Evolutionary conservation across 2,888 invertebrate species (phyloP), one percentile per base, ranked within the genome.

Genomic region (Diarsia rubi): DNA sequence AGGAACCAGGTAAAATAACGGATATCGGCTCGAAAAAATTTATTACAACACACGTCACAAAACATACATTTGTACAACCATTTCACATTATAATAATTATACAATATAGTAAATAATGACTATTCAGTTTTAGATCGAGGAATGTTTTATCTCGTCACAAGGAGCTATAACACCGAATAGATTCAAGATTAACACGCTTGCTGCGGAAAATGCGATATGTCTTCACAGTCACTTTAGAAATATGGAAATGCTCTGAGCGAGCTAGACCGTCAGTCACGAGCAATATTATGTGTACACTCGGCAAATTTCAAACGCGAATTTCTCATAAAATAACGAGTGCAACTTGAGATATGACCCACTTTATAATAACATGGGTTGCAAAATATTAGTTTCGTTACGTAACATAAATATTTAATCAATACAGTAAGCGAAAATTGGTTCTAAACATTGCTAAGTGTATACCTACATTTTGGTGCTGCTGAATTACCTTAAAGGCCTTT

Each of bases 11-110:
- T 9, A 73, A 73, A 42, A 31, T 45, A 80, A 65, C 69, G 60
- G 66, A 66, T 42, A 85, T 90, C 91, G 90, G 91, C 89, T 94
- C 90, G 89, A 93, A 94, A 82, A 93, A 91, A 89, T 95, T 93
- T 95, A 95, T 94, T 95, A 92, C 93, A 94, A 89, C 94, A 95
- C 94, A 94, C 94, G 90, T 93, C 93, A 94, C 95, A 92, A 91
- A 90, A 95, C 94, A 94, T 93, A 92, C 93, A 93, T 92, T 94
- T 95, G 93, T 95, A 95, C 95, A 95, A 93, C 85, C 90, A 92
- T 90, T 91, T 92, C 90, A 91, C 89, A 90, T 90, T 89, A 88
- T 90, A 88, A 88, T 90, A 88, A 90, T 88, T 87, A 88, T 89
- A 90, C 83, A 89, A 81, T 87, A 88, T 73, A 82, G 87, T 90